A percentile compares a stretch with the other conserved stretches of the same genome.
These are phyloP conservation scores for Limnephilus marmoratus DNA, from an alignment of 2,888 invertebrate genomes.

Conservation along the genomic window DNA sequence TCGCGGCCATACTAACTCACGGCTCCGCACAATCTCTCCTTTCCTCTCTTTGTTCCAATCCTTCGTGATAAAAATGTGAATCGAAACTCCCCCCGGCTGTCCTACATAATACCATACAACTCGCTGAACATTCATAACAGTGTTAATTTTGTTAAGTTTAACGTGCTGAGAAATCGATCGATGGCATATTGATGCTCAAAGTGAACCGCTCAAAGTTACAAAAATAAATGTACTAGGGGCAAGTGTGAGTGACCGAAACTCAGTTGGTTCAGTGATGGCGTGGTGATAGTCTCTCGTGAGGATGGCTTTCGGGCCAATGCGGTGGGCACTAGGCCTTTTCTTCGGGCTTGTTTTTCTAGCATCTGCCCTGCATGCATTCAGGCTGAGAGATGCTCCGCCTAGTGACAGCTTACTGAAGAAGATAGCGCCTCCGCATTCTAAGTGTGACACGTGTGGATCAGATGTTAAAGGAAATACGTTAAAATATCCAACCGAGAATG, in stretches of 20 bases:
- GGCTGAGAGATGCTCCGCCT: slow-evolving; percentile 74
- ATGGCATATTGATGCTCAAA: slow-evolving; percentile 22
- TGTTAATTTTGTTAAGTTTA: background rate
- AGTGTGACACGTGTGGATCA: slow-evolving; percentile 60
- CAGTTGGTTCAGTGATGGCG: slow-evolving; percentile 72
- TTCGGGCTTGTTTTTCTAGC: slow-evolving; percentile 73
- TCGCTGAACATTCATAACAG: background rate
- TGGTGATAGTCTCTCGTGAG: slow-evolving; percentile 72
- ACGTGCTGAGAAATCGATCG: slow-evolving; percentile 19
- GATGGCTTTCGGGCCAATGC: slow-evolving; percentile 73
- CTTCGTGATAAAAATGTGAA: slow-evolving; percentile 32
- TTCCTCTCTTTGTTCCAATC: slow-evolving; percentile 5
- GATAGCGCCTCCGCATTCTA: slow-evolving; percentile 28
- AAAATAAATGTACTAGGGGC: slow-evolving; percentile 65
- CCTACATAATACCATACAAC: background rate
- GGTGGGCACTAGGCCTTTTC: slow-evolving; percentile 68
- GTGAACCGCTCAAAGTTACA: slow-evolving; percentile 17
- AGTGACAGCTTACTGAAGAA: slow-evolving; percentile 68
- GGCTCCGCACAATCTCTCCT: slow-evolving; percentile 15
- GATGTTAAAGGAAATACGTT: slow-evolving; percentile 30
- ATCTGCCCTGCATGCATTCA: slow-evolving; percentile 77
- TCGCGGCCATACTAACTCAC: slow-evolving; percentile 6
- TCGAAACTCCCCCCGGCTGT: background rate
- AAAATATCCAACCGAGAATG: slow-evolving; percentile 37
- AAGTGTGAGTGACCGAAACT: slow-evolving; percentile 10